These are phyloP conservation scores for Campopleginae sp. DNA, from an alignment of 2,888 invertebrate genomes.

Conservation along the genomic window DNA sequence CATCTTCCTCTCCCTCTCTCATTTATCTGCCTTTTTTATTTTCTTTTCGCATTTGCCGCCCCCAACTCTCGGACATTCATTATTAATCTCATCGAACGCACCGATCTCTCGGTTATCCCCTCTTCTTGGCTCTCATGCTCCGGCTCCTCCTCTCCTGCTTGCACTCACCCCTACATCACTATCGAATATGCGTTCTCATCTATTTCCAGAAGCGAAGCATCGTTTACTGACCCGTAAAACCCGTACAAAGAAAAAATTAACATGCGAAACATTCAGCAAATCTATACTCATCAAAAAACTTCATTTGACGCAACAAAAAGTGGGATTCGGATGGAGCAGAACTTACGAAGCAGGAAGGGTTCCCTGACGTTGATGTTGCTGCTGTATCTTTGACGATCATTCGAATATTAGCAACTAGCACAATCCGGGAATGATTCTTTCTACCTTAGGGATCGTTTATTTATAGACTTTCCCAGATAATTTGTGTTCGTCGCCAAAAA, in stretches of 20 bases:
- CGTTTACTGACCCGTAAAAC: slow-evolving; percentile 10
- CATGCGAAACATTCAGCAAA: neutral
- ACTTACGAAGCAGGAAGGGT: neutral
- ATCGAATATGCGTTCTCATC: slow-evolving; percentile 36
- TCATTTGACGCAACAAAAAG: neutral
- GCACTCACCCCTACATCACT: slow-evolving; percentile 1
- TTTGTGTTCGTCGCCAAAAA: too few relatives aligned
- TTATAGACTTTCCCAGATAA: neutral
- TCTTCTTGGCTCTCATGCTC: slow-evolving; percentile 46
- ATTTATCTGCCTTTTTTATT: slow-evolving; percentile 61
- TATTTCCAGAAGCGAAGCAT: slow-evolving; percentile 28
- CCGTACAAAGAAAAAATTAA: neutral
- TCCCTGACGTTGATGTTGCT: neutral
- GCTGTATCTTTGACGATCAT: neutral
- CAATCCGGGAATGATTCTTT: neutral
- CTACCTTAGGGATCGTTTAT: neutral
- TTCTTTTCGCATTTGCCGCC: slow-evolving; percentile 53
- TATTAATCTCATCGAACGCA: slow-evolving; percentile 66
- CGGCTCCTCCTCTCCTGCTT: neutral
- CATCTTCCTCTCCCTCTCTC: slow-evolving; percentile 66
- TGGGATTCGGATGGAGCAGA: neutral
- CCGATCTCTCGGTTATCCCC: slow-evolving; percentile 45
- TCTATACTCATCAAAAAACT: neutral
- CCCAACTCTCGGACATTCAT: slow-evolving; percentile 51
- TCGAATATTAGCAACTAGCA: neutral